Conservation (phyloP, 2,113 vertebrate genomes). For the Ciconia stormi region DNA sequence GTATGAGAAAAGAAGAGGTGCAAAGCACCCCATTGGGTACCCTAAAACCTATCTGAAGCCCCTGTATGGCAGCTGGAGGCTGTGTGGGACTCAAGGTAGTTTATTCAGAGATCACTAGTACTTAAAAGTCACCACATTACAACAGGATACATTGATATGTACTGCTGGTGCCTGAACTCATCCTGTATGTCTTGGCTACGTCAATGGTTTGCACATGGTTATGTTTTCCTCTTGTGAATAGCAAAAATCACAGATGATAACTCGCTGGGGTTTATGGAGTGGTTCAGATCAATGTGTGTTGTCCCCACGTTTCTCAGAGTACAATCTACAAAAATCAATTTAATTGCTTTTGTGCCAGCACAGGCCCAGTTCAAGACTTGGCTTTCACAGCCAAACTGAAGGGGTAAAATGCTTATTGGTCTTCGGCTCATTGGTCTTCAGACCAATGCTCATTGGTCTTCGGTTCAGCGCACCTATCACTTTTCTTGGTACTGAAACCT, state of each 20-base stretch:
- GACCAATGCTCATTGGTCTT: background rate
- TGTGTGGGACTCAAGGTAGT: background rate
- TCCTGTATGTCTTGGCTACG: background rate
- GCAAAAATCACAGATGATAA: background rate
- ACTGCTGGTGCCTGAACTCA: background rate
- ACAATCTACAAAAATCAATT: background rate
- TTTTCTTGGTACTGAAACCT: background rate
- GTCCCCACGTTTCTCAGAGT: background rate
- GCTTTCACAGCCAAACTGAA: background rate
- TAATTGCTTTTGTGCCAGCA: background rate
- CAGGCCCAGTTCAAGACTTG: background rate
- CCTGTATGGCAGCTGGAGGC: background rate
- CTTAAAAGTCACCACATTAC: background rate
- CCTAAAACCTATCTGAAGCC: background rate
- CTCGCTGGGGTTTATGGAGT: background rate
- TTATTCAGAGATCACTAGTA: background rate
- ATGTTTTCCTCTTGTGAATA: background rate
- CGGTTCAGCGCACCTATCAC: background rate
- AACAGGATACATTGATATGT: background rate
- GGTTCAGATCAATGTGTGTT: background rate
- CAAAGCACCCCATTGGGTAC: background rate
- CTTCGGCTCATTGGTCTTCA: too few species aligned
- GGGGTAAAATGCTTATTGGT: background rate
- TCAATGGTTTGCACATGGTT: background rate
- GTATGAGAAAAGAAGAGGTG: background rate